phyloP scores from a whole-genome alignment of 1,140 invertebrate genomes.

The Monomorium pharaonis region DNA sequence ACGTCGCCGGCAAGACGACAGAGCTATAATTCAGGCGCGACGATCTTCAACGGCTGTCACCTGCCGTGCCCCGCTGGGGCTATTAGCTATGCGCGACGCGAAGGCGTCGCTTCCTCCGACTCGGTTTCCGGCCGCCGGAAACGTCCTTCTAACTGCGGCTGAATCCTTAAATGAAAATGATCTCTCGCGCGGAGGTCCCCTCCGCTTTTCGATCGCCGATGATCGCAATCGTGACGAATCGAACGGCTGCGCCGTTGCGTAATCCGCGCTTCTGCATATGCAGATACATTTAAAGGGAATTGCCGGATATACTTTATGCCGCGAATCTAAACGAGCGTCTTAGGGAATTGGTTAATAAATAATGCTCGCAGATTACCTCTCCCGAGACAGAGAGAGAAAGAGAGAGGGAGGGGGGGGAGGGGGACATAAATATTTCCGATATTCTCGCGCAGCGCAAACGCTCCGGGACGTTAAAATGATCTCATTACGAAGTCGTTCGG shows the following conservation, averaged over 20 bases:
- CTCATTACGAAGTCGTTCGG: not conserved
- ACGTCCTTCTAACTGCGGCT: constrained; percentile 77
- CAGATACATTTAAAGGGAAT: not conserved
- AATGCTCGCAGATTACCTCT: constrained; percentile 21
- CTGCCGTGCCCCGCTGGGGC: constrained; percentile 35
- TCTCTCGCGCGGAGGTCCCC: constrained; percentile 40
- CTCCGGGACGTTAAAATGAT: constrained; percentile 19
- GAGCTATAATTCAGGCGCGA: constrained; percentile 33
- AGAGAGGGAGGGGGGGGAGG: too few species aligned
- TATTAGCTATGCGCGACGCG: constrained; percentile 77
- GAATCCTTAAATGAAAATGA: constrained; percentile 79
- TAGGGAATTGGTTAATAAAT: constrained; percentile 40
- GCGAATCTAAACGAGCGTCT: not conserved
- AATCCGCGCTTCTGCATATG: not conserved
- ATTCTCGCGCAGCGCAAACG: not conserved
- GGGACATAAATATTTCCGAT: constrained; percentile 23
- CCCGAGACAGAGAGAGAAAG: too few species aligned
- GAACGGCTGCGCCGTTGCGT: constrained; percentile 12
- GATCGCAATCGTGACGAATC: not conserved
- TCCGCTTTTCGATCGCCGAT: constrained; percentile 6
- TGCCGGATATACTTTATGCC: not conserved
- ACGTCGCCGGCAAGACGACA: constrained; percentile 37
- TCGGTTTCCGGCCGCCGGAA: constrained; percentile 82
- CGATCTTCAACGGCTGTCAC: constrained; percentile 48
- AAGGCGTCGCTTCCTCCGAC: constrained; percentile 74